Evolutionary conservation across 2,797 vertebrate genomes (phyloP), one percentile per base, ranked within the genome.

Genomic region (Diplodus puntazzo): DNA sequence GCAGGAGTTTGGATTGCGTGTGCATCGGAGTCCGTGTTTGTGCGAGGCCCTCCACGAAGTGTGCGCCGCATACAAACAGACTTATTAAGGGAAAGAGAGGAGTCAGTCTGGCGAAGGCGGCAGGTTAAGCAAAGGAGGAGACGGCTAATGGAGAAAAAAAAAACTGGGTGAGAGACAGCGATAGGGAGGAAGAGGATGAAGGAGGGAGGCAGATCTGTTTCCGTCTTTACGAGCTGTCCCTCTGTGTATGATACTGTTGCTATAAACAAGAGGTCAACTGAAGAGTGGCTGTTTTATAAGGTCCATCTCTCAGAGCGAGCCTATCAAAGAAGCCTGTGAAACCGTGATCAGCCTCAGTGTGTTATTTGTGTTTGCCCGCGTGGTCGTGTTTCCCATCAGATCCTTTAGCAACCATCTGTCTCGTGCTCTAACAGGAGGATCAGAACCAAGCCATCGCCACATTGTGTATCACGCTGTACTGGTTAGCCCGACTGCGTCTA

Each of bases 191-290:
- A 65, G 48, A 62, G 72, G 52, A 59, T 50, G 43, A 34, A 5
- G 34, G 70, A 55, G 66, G 55, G 70, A 55, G 66, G 55, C 71
- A 53, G 77, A 81, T 75, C 58, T 60, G 42, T 77, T 73, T 75
- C 46, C 57, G 71, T 77, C 67, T 90, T 92, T 87, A 91, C 75
- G 83, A 87, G 81, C 30, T 71, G 54, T 84, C 66, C 48, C 59
- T 81, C 74, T 88, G 86, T 80, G 76, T 87, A 54, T 75, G 85
- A 87, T 84, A 88, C 81, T 34, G 73, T 87, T 83, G 69, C 88
- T 85, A 88, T 92, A 93, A 92, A 91, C 84, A 80, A 73, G 71
- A 84, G 83, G 85, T 92, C 82, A 91, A 83, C 75, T 69, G 83
- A 84, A 80, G 81, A 88, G 79, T 64, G 80, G 69, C 74, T 87